Evolutionary conservation across 1,140 invertebrate genomes (phyloP), one percentile per base, ranked within the genome.

Genomic region (Phymorhynchus buccinoides): DNA sequence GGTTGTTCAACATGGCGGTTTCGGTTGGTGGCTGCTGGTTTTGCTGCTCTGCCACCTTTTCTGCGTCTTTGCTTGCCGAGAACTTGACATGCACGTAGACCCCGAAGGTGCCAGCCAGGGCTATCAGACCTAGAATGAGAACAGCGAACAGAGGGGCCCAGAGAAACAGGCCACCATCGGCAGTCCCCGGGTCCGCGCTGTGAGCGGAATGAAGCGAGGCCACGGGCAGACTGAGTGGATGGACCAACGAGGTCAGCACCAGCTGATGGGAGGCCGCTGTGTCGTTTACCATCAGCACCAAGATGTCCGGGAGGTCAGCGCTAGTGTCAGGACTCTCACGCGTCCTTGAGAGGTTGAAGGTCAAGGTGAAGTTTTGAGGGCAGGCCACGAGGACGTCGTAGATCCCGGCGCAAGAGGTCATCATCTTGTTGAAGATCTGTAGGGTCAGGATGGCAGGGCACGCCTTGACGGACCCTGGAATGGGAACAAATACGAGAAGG

Each of bases 391-490:
- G 82, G 22, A 90, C 79, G 79, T 92, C 90, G 80, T 88, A 91
- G 27, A 87, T 32, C 16, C 86, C 90, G 2, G 90, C 80, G 82
- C 88, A 87, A 7, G 84, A 39, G 1, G 85, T 80, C 87, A 89
- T 88, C 35, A 89, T 87, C 83, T 91, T 89, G 80, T 89, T 89
- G 84, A 87, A 92, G 16, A 92, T 85, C 84, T 90, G 89, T 37
- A 91, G 68, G 4, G 86, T 90, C 18, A 92, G 79, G 27, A 90
- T 86, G n/a, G 87, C 88, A 2, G 91, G 91, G 82, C 90, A 92
- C 4, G 78, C 82, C n/a, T 78, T 80, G 35, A 91, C 62, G 4
- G 86, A 86, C 85, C 90, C 90, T 91, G 86, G 30, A 88, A 86
- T 56, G 79, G 9, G 22, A 14, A 62, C 56, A 4, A 62, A 14